phyloP scores from a whole-genome alignment of 2,888 invertebrate species.

The Synanthedon tipuliformis region DNA sequence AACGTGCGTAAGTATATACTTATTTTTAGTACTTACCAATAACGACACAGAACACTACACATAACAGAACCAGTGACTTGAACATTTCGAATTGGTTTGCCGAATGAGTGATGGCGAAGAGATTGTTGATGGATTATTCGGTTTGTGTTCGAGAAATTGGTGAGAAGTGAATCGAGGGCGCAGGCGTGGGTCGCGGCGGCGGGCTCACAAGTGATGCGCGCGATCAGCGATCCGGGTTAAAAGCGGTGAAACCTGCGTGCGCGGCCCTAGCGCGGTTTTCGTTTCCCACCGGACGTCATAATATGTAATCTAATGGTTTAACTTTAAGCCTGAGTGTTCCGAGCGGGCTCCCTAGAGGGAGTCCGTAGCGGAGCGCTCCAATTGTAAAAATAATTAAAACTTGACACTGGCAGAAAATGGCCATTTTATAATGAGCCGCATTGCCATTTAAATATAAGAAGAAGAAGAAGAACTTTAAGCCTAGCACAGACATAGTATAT shows the following conservation, averaged over 20 bases:
- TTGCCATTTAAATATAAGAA: too few relatives aligned
- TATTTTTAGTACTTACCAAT: slow-evolving; percentile 37
- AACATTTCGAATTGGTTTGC: slow-evolving; percentile 33
- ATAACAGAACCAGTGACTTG: slow-evolving; percentile 43
- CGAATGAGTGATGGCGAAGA: not conserved
- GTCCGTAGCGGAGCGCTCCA: too few relatives aligned
- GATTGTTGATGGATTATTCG: not conserved
- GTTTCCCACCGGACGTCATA: slow-evolving; percentile 5
- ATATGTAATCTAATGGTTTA: too few relatives aligned
- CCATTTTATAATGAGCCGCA: too few relatives aligned
- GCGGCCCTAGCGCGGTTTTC: slow-evolving; percentile 18
- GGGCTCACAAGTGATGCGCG: slow-evolving; percentile 49
- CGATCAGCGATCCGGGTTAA: slow-evolving; percentile 48
- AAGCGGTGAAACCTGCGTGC: slow-evolving; percentile 32
- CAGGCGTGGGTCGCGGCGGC: slow-evolving; percentile 36
- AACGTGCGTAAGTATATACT: too few relatives aligned
- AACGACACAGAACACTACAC: slow-evolving; percentile 47
- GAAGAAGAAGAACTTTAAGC: too few relatives aligned
- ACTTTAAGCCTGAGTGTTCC: too few relatives aligned
- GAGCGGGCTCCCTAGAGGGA: too few relatives aligned
- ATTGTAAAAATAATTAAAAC: too few relatives aligned
- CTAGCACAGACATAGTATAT: too few relatives aligned
- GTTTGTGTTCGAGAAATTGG: slow-evolving; percentile 8
- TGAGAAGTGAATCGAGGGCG: slow-evolving; percentile 9
- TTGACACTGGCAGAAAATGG: too few relatives aligned